Evolutionary conservation across 2,888 invertebrate species (phyloP).

Genomic region (Emesis furor): DNA sequence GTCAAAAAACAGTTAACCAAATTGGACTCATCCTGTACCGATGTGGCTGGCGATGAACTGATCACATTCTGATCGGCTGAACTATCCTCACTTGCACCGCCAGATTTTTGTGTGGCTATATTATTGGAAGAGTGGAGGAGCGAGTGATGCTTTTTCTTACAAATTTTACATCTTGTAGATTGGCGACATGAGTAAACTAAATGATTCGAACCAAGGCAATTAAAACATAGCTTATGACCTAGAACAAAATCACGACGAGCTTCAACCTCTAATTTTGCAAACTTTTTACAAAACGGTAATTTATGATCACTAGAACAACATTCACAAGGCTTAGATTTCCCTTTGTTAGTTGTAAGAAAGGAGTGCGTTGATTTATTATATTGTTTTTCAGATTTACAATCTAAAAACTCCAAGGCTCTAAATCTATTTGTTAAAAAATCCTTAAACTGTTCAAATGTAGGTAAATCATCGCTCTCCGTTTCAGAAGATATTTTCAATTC

Average conservation of each 20-base stretch:
- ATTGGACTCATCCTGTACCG: background rate
- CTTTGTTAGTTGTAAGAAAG: background rate
- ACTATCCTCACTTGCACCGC: constrained; percentile 31
- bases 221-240: constrained; percentile 67
- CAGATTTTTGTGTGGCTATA: constrained; percentile 14
- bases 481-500: constrained; percentile 35
- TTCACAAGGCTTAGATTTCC: background rate
- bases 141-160: constrained; percentile 66
- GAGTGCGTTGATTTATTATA: background rate
- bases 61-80: constrained; percentile 26
- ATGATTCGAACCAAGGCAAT: constrained; percentile 64
- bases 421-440: constrained; percentile 44
- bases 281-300: constrained; percentile 65
- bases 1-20: background rate
- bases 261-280: constrained; percentile 56
- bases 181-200: constrained; percentile 51
- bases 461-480: constrained; percentile 27
- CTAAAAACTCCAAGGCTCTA: constrained; percentile 46
- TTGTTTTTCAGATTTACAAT: constrained; percentile 7
- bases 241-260: constrained; percentile 52
- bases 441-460: constrained; percentile 36
- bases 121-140: constrained; percentile 54
- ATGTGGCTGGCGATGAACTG: constrained; percentile 21
- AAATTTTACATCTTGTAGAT: constrained; percentile 54
- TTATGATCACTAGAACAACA: constrained; percentile 59